Evolutionary conservation across 2,888 invertebrate genomes (phyloP), one percentile per base, ranked within the genome.

Genomic region (Serripes groenlandicus): DNA sequence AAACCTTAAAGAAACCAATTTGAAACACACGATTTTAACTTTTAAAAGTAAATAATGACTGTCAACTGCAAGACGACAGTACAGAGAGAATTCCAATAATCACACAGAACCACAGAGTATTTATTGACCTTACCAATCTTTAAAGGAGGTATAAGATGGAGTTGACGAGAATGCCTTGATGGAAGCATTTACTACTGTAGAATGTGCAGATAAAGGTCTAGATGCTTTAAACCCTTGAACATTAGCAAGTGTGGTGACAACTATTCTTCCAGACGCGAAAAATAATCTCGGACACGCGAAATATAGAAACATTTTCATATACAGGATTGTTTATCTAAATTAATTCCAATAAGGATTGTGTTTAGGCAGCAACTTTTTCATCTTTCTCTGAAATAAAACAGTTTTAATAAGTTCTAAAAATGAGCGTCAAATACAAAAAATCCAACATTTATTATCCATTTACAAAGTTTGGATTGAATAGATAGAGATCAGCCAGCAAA

Each of bases 91-190:
- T 18, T 56, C 7, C 23, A 11, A 62, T 3, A 62, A 15, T 15
- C 3, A 62, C 30, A 15, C 11, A 32, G 66, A 66, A 66, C 66
- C 66, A 66, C 66, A 66, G 35, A 42, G 49, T 42, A 32, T 66
- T 66, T 66, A 37, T 11, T 28, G 42, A 35, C 66, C 66, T 66
- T 66, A 66, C 66, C 66, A 5, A 42, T 42, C 7, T 28, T 66
- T 66, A 26, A 26, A 23, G 42, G 21, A 26, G 42, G 11, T 21
- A 34, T n/a, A 26, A 35, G 42, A 66, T 9, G 26, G 26, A 11
- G 42, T 42, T 1, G 66, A 66, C 4, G 66, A 42, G 35, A 66
- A 42, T 37, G 42, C 3, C 66, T 42, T 66, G n/a, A 56, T 11
- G 11, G 56, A 56, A 15, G 23, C 5, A 34, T 18, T 34, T n/a